Percentiles rank a stretch among this genome's conserved stretches.
Conservation (phyloP, 2,113 vertebrate species). For the Eublepharis macularius region DNA sequence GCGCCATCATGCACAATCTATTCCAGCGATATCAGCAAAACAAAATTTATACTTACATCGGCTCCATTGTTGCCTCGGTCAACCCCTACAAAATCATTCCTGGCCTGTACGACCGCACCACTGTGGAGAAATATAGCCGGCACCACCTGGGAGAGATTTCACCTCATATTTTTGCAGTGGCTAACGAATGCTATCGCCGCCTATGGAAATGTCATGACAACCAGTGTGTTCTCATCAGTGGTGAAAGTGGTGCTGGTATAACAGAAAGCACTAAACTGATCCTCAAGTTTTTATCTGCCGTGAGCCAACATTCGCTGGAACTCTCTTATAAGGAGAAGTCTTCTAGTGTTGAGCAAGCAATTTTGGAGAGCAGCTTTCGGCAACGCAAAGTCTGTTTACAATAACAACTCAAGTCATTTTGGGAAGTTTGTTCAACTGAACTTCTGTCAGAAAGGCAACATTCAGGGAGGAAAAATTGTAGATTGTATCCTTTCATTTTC, state of each 20-base stretch:
- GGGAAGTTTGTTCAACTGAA: conserved; percentile 97
- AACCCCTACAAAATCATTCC: conserved; percentile 92
- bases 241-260: conserved; percentile 96
- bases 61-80: conserved; percentile 93
- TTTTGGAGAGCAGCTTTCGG: conserved; percentile 98
- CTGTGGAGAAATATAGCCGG: conserved; percentile 85
- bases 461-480: conserved; percentile 94
- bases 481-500: conserved; percentile 93
- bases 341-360: conserved; percentile 89
- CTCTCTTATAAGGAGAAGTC: conserved; percentile 78
- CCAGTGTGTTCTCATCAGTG: conserved; percentile 94
- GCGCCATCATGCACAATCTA: conserved; percentile 95
- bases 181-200: conserved; percentile 96
- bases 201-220: conserved; percentile 92
- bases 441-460: conserved; percentile 94
- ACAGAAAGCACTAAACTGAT: conserved; percentile 98
- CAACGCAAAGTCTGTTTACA: conserved; percentile 96
- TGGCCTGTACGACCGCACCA: conserved; percentile 80
- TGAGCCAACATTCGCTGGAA: conserved; percentile 92
- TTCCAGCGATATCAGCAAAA: conserved; percentile 87
- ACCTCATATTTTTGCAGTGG: conserved; percentile 93
- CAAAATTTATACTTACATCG: conserved; percentile 95
- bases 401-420: conserved; percentile 98
- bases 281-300: conserved; percentile 91
- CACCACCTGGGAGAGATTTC: conserved; percentile 89